Evolutionary conservation across 2,888 invertebrate genomes (phyloP).

Genomic region (Rotaria socialis): DNA sequence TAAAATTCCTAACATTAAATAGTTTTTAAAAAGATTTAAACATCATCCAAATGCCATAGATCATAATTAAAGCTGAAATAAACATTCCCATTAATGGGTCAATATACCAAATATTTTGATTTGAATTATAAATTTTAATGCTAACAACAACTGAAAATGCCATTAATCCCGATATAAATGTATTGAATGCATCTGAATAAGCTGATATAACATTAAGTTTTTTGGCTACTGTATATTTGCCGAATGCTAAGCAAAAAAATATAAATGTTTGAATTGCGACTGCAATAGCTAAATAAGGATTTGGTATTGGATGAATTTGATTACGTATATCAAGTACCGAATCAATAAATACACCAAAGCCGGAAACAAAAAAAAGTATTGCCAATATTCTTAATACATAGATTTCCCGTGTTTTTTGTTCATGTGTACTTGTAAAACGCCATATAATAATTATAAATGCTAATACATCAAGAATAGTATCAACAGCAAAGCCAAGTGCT

Average conservation of each 20-base stretch:
- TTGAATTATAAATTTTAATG: conserved; percentile 3
- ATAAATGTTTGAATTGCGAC: not conserved
- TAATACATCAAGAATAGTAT: conserved; percentile 36
- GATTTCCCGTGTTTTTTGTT: not conserved
- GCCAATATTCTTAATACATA: conserved; percentile 4
- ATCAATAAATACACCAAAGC: conserved; percentile 20
- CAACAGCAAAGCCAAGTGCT: conserved; percentile 33
- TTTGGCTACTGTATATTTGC: not conserved
- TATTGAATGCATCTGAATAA: conserved; percentile 26
- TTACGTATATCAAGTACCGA: conserved; percentile 11
- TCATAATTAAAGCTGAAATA: conserved; percentile 21
- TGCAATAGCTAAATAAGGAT: not conserved
- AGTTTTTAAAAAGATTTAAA: not conserved
- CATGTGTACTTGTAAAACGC: conserved; percentile 20
- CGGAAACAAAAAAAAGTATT: not conserved
- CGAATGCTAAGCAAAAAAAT: not conserved
- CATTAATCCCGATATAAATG: not conserved
- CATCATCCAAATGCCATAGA: conserved; percentile 16
- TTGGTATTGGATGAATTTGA: conserved; percentile 19
- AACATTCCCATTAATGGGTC: not conserved
- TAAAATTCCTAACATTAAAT: not conserved
- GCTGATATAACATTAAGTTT: conserved; percentile 22
- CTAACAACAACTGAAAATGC: not conserved
- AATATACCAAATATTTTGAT: not conserved
- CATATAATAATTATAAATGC: not conserved